Conservation (phyloP, 2,888 invertebrate genomes). For the Drosophila austrosaltans region DNA sequence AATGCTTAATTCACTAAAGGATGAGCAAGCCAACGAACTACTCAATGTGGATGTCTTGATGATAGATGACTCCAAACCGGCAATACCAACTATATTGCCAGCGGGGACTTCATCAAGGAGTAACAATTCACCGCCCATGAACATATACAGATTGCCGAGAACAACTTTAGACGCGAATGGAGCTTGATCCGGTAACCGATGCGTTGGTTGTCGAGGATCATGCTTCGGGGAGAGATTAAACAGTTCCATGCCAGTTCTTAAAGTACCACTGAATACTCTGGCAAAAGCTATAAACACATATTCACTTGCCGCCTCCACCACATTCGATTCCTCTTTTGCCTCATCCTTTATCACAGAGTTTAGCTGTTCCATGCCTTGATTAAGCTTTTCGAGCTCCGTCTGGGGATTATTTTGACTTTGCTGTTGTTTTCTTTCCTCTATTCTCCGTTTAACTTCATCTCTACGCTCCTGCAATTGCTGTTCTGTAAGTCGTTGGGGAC, state of each 20-base stretch:
- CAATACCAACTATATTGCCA: slow-evolving; percentile 96
- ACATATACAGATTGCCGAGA: slow-evolving; percentile 91
- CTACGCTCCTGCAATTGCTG: slow-evolving; percentile 89
- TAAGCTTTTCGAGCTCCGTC: slow-evolving; percentile 60
- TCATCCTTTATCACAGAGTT: slow-evolving; percentile 28
- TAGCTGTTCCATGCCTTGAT: slow-evolving; percentile 70
- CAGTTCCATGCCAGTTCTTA: slow-evolving; percentile 90
- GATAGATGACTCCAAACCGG: slow-evolving; percentile 92
- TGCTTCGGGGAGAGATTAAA: slow-evolving; percentile 95
- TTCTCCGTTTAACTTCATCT: slow-evolving; percentile 87
- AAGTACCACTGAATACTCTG: slow-evolving; percentile 94
- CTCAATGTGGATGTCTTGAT: slow-evolving; percentile 96
- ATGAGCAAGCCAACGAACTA: slow-evolving; percentile 91
- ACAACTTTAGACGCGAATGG: slow-evolving; percentile 82
- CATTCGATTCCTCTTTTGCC: background rate
- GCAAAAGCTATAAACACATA: slow-evolving; percentile 95
- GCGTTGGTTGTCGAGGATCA: slow-evolving; percentile 86
- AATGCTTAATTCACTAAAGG: slow-evolving; percentile 92
- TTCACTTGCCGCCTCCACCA: slow-evolving; percentile 75
- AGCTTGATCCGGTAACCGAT: slow-evolving; percentile 62
- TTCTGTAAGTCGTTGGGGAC: slow-evolving; percentile 89
- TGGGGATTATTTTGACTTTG: slow-evolving; percentile 14
- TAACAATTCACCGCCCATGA: slow-evolving; percentile 97
- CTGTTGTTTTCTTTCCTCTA: slow-evolving; percentile 85
- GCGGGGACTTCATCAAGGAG: slow-evolving; percentile 91